Evolutionary conservation across 53 echinoderm and acorn worm genomes (phyloP), one percentile per base, ranked within the genome.

Genomic region (Arbacia lixula): DNA sequence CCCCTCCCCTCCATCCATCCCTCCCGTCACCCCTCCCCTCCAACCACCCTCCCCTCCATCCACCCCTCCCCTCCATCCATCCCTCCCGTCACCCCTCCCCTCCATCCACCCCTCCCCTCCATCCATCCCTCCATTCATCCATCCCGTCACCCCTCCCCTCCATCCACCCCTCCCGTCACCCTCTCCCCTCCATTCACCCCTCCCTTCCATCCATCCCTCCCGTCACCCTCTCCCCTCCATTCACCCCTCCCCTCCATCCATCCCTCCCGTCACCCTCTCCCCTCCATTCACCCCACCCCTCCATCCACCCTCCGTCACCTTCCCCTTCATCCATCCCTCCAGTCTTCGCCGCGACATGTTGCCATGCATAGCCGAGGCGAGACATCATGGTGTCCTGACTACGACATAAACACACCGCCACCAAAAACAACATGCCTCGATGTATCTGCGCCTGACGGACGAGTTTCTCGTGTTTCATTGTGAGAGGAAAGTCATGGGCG

Each of bases 341-440:
- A 67, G 4, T 3, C 31, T 42, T 19, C 66, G 28, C n/a, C n/a
- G 38, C 37, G 67, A 46, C 27, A 29, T 39, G 69, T 27, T 41
- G 69, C 69, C 69, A 69, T 42, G 40, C 43, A 69, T 69, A 69
- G 43, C 46, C 8, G 27, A 25, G 41, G 69, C 69, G 42, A 69
- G 69, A 69, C 69, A 8, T 25, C 29, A 69, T 43, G 69, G 69
- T 69, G 69, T 69, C 69, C 26, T 69, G 69, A 16, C 43, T 4
- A 69, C 69, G 69, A 26, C 17, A 17, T 43, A 69, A 69, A 69
- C 69, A 69, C 42, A 41, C 69, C 69, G 69, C 40, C 27, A 27
- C 3, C 26, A 69, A 69, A 40, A 69, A 69, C 67, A 69, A 69
- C 41, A 69, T 69, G 69, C 43, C 24, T 42, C 14, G 69, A 69